phyloP scores from a whole-genome alignment of 2,113 vertebrate genomes.

The Struthio camelus region DNA sequence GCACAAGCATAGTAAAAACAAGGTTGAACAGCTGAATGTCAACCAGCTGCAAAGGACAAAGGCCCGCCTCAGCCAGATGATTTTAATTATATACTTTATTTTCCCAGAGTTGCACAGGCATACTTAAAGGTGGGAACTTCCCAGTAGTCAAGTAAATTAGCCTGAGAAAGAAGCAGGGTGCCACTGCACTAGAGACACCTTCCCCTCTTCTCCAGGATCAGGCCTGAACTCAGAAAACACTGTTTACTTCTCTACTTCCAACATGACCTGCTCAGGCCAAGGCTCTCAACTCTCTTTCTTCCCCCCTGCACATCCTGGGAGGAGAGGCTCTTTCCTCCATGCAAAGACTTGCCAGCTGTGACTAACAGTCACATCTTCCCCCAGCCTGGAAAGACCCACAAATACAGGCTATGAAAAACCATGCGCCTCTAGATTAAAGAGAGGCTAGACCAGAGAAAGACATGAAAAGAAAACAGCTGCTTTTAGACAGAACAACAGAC shows the following conservation, averaged over 20 bases:
- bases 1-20: background rate
- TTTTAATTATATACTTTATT: background rate
- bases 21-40: background rate
- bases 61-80: background rate
- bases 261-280: accelerated
- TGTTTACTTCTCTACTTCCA: background rate
- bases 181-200: background rate
- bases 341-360: background rate
- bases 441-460: background rate
- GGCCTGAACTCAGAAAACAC: background rate
- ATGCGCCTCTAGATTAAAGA: background rate
- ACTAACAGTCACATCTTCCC: background rate
- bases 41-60: background rate
- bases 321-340: background rate
- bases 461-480: background rate
- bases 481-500: background rate
- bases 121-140: background rate
- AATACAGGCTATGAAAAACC: background rate
- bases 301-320: background rate
- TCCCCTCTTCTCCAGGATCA: background rate
- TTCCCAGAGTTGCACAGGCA: background rate
- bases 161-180: background rate
- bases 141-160: background rate
- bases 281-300: background rate
- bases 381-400: background rate